Percentiles rank a stretch among this genome's conserved stretches.
phyloP scores from a whole-genome alignment of 2,113 vertebrate species.

The Pyrgilauda ruficollis region DNA sequence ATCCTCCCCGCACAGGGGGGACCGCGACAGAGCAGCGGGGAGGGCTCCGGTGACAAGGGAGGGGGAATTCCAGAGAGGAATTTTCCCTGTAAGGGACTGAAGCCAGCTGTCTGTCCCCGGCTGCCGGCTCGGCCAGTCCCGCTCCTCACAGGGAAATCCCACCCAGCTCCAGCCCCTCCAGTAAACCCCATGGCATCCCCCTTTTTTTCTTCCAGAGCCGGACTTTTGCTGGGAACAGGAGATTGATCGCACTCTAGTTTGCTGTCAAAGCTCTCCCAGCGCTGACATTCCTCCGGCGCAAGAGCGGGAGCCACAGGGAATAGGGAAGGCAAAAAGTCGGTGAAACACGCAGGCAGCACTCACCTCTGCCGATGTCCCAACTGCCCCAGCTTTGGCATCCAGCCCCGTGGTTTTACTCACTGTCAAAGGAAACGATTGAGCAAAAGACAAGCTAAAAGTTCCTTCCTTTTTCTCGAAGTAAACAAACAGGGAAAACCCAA shows the following conservation, averaged over 20 bases:
- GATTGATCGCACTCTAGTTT: neutral
- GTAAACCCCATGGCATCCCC: neutral
- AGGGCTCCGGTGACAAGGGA: neutral
- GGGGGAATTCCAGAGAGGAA: neutral
- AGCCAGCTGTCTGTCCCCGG: neutral
- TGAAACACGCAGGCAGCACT: neutral
- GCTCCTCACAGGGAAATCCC: neutral
- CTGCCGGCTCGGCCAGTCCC: neutral
- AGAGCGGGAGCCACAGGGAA: rapidly evolving
- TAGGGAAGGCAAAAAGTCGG: rapidly evolving
- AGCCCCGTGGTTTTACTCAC: neutral
- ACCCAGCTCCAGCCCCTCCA: neutral
- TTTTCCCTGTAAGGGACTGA: no score
- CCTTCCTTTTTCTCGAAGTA: neutral
- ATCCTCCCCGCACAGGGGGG: neutral
- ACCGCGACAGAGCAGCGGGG: neutral
- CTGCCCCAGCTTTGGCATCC: neutral
- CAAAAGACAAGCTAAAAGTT: neutral
- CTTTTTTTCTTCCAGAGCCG: neutral
- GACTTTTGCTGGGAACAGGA: neutral
- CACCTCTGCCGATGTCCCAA: neutral
- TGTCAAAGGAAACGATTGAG: neutral
- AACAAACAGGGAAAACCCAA: neutral
- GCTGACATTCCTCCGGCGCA: rapidly evolving
- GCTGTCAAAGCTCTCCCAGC: neutral